Conservation (phyloP, 37 sponge, comb jelly and placozoan genomes). For the Lycopodina hypogea region DNA sequence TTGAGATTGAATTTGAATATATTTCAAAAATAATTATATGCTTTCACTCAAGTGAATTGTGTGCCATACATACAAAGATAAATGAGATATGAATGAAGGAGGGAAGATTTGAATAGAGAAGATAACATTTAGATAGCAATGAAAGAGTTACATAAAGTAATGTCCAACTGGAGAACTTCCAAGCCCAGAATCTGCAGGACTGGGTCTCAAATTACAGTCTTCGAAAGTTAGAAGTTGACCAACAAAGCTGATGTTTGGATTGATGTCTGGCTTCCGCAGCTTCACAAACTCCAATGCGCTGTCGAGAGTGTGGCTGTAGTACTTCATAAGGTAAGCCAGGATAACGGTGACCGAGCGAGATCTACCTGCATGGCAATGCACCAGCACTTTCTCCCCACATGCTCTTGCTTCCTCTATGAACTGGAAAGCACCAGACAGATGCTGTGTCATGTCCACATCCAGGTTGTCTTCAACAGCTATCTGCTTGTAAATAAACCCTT, state of each 20-base stretch:
- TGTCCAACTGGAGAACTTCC: conserved; percentile 32
- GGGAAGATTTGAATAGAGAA: too few species aligned
- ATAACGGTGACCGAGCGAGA: conserved; percentile 86
- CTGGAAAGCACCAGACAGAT: conserved; percentile 70
- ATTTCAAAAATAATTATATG: background rate
- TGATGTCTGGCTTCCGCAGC: conserved; percentile 60
- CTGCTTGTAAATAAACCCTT: conserved; percentile 67
- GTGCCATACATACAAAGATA: background rate
- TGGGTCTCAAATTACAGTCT: conserved; percentile 15
- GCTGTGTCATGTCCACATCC: conserved; percentile 62
- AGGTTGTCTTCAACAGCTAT: conserved; percentile 83
- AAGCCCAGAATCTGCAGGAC: conserved; percentile 69
- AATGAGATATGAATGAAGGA: background rate
- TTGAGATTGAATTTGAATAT: too few species aligned
- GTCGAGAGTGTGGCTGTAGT: conserved; percentile 58
- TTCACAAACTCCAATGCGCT: conserved; percentile 83
- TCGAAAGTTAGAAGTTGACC: conserved; percentile 82
- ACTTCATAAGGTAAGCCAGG: conserved; percentile 87
- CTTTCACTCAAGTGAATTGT: conserved; percentile 19
- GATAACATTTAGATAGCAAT: too few species aligned
- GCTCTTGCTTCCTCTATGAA: conserved; percentile 81
- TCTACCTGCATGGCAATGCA: conserved; percentile 90
- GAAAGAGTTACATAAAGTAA: background rate
- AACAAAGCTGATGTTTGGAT: conserved; percentile 91
- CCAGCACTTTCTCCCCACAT: conserved; percentile 67